Percentiles rank a stretch among this genome's conserved stretches.
These are phyloP conservation scores for Girardia tigrina DNA, from an alignment of 2,888 invertebrate species.

Conservation along the genomic window DNA sequence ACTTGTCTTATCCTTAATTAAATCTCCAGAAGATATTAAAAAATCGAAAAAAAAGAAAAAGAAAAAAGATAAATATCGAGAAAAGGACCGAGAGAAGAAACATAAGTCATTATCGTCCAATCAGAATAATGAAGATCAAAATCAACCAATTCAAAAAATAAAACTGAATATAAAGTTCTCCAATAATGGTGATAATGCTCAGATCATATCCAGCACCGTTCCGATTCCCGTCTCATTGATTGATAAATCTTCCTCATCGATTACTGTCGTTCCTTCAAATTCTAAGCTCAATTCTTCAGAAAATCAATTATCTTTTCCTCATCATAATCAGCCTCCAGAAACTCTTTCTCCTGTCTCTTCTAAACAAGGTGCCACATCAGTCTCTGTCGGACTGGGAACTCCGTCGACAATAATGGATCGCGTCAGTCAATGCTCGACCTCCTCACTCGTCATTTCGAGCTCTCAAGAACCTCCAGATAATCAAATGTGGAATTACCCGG, in stretches of 20 bases:
- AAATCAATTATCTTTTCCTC: background rate
- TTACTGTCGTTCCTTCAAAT: background rate
- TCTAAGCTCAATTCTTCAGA: background rate
- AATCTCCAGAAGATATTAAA: conserved; percentile 23
- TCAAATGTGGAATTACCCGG: conserved; percentile 17
- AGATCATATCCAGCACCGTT: conserved; percentile 15
- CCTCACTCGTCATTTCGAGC: background rate
- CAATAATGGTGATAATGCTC: background rate
- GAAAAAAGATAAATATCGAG: conserved; percentile 32
- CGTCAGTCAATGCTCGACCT: background rate
- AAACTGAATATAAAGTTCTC: conserved; percentile 2
- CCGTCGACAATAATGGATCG: background rate
- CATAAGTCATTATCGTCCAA: background rate
- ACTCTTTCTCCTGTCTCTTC: background rate
- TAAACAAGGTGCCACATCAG: background rate
- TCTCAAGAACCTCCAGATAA: background rate
- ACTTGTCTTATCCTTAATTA: background rate
- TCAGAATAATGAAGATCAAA: background rate
- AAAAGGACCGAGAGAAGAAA: conserved; percentile 29
- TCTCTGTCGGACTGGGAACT: background rate
- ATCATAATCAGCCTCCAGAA: background rate
- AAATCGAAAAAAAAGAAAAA: conserved; percentile 35
- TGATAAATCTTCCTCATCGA: background rate
- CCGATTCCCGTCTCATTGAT: background rate
- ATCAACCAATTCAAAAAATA: too few species aligned